Conservation (phyloP, 1,140 invertebrate genomes). For the Scaptomyza graminum region DNA sequence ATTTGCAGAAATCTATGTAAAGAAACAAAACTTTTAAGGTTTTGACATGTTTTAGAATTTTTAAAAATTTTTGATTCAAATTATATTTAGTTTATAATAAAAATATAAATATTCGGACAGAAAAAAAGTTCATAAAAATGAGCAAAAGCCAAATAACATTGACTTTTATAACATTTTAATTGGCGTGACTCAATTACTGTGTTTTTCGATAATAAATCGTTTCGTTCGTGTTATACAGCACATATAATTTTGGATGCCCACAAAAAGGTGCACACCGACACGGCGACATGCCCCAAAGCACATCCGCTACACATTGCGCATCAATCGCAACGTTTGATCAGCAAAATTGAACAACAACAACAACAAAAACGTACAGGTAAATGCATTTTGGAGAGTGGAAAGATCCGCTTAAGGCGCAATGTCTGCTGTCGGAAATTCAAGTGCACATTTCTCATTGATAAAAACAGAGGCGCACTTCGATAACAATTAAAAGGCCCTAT, state of each 20-base stretch:
- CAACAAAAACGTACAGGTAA: conserved; percentile 7
- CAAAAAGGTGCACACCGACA: conserved; percentile 9
- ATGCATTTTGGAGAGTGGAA: conserved; percentile 3
- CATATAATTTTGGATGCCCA: neutral
- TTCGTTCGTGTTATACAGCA: conserved; percentile 17
- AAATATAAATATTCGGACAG: neutral
- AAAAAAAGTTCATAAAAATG: too few relatives aligned
- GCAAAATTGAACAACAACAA: neutral
- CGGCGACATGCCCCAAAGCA: conserved; percentile 10
- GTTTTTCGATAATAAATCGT: conserved; percentile 15
- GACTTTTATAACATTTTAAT: neutral
- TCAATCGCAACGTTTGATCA: conserved; percentile 7
- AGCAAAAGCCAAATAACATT: neutral
- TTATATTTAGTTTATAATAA: too few relatives aligned
- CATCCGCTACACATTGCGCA: conserved; percentile 5
- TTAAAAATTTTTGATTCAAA: too few relatives aligned
- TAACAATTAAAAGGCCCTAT: conserved; percentile 77
- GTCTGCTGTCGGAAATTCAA: conserved; percentile 71
- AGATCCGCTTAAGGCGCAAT: conserved; percentile 17
- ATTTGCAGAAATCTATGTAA: too few relatives aligned
- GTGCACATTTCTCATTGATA: conserved; percentile 77
- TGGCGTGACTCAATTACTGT: conserved; percentile 33
- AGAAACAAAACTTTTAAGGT: too few relatives aligned
- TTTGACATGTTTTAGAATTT: too few relatives aligned
- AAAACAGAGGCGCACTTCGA: conserved; percentile 41